phyloP scores from a whole-genome alignment of 2,888 invertebrate genomes.

The Eristalis pertinax region DNA sequence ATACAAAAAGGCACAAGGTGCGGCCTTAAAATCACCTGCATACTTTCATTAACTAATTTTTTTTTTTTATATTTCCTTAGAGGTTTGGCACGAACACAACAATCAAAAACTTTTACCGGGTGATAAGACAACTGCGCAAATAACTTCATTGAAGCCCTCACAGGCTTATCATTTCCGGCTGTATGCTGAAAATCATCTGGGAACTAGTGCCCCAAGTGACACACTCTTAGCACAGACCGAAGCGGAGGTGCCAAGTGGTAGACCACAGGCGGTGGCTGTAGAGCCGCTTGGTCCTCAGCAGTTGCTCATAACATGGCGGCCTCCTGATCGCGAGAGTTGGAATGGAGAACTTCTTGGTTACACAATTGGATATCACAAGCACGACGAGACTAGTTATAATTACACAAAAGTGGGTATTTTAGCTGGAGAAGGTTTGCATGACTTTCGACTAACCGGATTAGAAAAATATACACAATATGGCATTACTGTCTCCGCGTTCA shows the following conservation, averaged over 20 bases:
- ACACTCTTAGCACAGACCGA: conserved; percentile 83
- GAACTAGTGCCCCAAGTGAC: conserved; percentile 84
- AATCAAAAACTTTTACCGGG: conserved; percentile 83
- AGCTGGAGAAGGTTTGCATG: conserved; percentile 83
- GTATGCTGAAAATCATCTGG: conserved; percentile 85
- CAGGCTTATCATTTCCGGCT: conserved; percentile 84
- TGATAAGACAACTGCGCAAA: conserved; percentile 82
- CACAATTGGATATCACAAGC: conserved; percentile 83
- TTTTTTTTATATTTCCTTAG: conserved; percentile 75
- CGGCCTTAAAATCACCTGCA: conserved; percentile 32
- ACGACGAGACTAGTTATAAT: conserved; percentile 80
- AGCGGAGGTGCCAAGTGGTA: conserved; percentile 86
- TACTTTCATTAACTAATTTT: neutral
- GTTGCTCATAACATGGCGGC: conserved; percentile 88
- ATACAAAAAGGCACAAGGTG: conserved; percentile 84
- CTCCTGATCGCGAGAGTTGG: conserved; percentile 87
- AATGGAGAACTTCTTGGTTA: conserved; percentile 90
- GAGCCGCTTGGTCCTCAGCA: conserved; percentile 87
- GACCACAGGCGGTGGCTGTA: conserved; percentile 86
- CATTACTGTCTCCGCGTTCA: conserved; percentile 90
- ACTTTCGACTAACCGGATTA: conserved; percentile 85
- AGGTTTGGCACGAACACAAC: conserved; percentile 84
- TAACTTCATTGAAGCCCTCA: conserved; percentile 83
- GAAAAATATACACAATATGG: conserved; percentile 91
- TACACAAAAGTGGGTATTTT: conserved; percentile 80